Base-by-base conservation (phyloP, 2,888 invertebrate genomes). In the Prenolepis imparis region DNA sequence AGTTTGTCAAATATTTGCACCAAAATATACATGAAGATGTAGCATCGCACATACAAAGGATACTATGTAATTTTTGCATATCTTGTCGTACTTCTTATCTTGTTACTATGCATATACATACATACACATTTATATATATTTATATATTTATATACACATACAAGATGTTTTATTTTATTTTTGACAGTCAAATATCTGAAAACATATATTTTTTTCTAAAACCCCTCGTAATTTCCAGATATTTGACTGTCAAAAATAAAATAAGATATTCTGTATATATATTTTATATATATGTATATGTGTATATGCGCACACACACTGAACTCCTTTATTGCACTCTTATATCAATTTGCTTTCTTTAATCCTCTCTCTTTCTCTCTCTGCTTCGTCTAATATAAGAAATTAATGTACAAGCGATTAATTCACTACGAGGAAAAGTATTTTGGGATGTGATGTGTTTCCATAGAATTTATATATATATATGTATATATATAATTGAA, bases 331-430 rank as follows among this genome's bases (percentile, higher is more conserved):
- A 80, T 80, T 80, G 78, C 78, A 73, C 74, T 32, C 18, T 80
- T 44, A 80, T 59, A 80, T 78, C 59, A 12, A 73, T 44, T 21
- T 11, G 36, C 4, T 8, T 66, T 39, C 8, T 72, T 24, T 52
- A 18, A 2, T 2, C 15, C 39, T 44, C 9, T 28, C 15, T 18
- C 5, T 18, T 4, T 44, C 15, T 9, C 24, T 21, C n/a, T 4
- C n/a, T 12, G 36, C 4, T 48, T 68, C 18, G 1, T 57, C 36
- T 78, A 78, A 48, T n/a, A 52, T 52, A 12, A 18, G 32, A 80
- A 80, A 80, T 73, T 12, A 80, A 80, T 80, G 32, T 78, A 74
- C 78, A 78, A 78, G 59, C 72, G 41, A 74, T 77, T 59, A 73
- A 73, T 9, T 80, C 59, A 61, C 18, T 57, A 59, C n/a, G 8